Evolutionary conservation across 2,113 vertebrate genomes (phyloP).

Genomic region (Alexandromys fortis): DNA sequence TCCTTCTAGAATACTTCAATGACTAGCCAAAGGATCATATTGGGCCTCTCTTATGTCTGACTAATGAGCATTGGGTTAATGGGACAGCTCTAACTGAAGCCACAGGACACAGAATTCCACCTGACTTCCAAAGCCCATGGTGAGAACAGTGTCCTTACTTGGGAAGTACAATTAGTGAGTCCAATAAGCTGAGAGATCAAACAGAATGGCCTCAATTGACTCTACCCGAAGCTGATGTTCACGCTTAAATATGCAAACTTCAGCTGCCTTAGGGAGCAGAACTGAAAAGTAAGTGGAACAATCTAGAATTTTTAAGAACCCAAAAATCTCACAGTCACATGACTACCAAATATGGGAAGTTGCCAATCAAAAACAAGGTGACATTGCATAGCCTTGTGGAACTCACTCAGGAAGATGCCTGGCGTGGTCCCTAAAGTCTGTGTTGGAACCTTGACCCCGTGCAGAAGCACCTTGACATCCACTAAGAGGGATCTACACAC

Average conservation of each 20-base stretch:
- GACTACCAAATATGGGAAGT: not conserved
- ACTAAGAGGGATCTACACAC: too few species aligned
- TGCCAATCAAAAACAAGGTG: not conserved
- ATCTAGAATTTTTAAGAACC: slow-evolving; percentile 4
- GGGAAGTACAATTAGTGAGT: slow-evolving; percentile 17
- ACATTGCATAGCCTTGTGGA: not conserved
- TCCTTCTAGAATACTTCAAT: not conserved
- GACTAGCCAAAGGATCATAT: not conserved
- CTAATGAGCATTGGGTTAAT: not conserved
- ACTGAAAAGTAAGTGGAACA: not conserved
- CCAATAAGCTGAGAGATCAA: not conserved
- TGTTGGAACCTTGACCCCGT: not conserved
- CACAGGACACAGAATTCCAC: not conserved
- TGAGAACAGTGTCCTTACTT: not conserved
- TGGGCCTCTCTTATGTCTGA: slow-evolving; percentile 21
- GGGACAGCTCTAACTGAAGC: not conserved
- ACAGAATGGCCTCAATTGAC: not conserved
- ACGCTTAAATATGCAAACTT: not conserved
- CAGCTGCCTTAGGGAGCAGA: not conserved
- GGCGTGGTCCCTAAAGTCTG: not conserved
- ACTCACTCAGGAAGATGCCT: not conserved
- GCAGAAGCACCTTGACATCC: too few species aligned
- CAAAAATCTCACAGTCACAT: not conserved
- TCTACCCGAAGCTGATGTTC: not conserved
- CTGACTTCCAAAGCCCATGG: not conserved